A percentile compares a stretch with the other conserved stretches of the same genome.
These are phyloP conservation scores for Eristalis tenax DNA, from an alignment of 2,888 invertebrate genomes.

Conservation along the genomic window DNA sequence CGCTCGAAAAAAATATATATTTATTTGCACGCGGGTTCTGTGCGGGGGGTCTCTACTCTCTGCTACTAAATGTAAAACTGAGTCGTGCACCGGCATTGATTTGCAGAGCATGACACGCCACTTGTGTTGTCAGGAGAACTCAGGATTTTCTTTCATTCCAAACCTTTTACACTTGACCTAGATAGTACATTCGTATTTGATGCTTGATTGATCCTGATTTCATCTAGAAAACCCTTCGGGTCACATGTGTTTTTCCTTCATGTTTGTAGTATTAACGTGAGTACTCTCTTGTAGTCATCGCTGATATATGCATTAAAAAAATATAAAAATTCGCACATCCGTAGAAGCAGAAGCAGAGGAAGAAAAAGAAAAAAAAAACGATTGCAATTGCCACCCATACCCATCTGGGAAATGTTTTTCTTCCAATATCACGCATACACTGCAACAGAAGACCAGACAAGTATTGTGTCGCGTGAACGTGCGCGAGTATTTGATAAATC, in stretches of 20 bases:
- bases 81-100: slow-evolving; percentile 30
- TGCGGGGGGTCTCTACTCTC: slow-evolving; percentile 43
- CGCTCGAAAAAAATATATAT: slow-evolving; percentile 9
- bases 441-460: slow-evolving; percentile 5
- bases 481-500: background rate
- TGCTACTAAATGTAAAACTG: background rate
- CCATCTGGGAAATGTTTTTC: slow-evolving; percentile 59
- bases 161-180: slow-evolving; percentile 50
- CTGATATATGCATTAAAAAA: background rate
- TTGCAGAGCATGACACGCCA: slow-evolving; percentile 28
- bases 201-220: slow-evolving; percentile 9
- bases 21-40: slow-evolving; percentile 59
- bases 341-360: slow-evolving; percentile 21
- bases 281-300: background rate
- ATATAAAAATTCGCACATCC: slow-evolving; percentile 4
- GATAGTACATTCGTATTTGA: slow-evolving; percentile 14
- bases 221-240: background rate
- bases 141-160: slow-evolving; percentile 45
- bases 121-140: slow-evolving; percentile 35
- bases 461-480: slow-evolving; percentile 1
- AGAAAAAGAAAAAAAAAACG: slow-evolving; percentile 5
- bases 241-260: slow-evolving; percentile 1
- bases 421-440: slow-evolving; percentile 29
- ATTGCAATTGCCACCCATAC: slow-evolving; percentile 35
- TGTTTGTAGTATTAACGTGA: background rate